Percentiles rank a stretch among this genome's conserved stretches.
Conservation (phyloP, 1,140 invertebrate species). For the Drosophila pandora region DNA sequence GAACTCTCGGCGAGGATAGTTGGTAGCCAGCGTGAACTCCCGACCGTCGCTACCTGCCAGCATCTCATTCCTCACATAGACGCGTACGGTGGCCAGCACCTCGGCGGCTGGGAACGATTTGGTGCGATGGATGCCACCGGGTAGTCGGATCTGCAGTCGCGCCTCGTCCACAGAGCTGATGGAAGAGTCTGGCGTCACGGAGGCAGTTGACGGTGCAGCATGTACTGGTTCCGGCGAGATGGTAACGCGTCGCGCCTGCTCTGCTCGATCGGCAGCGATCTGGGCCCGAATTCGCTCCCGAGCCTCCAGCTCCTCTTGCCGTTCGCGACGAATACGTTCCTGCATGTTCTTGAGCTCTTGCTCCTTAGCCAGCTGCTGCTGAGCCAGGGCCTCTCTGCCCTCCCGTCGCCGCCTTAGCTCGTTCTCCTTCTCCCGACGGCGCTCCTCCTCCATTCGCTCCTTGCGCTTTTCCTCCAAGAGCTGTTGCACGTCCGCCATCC, state of each 20-base stretch:
- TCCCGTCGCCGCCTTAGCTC: slow-evolving; percentile 89
- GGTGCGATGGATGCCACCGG: slow-evolving; percentile 87
- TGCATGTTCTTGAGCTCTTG: slow-evolving; percentile 88
- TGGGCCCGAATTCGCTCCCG: slow-evolving; percentile 88
- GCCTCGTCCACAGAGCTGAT: slow-evolving; percentile 86
- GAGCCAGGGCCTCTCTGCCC: slow-evolving; percentile 89
- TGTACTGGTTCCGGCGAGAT: not conserved
- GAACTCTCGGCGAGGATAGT: slow-evolving; percentile 91
- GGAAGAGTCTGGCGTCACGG: slow-evolving; percentile 9
- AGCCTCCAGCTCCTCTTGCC: slow-evolving; percentile 86
- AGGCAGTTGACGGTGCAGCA: not conserved
- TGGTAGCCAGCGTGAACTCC: slow-evolving; percentile 89
- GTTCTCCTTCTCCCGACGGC: slow-evolving; percentile 66
- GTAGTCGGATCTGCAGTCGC: slow-evolving; percentile 92
- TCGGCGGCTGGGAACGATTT: slow-evolving; percentile 80
- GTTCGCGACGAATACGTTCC: slow-evolving; percentile 85
- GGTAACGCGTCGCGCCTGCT: slow-evolving; percentile 84
- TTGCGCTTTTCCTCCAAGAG: slow-evolving; percentile 19
- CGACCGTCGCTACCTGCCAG: slow-evolving; percentile 78
- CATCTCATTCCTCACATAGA: slow-evolving; percentile 69
- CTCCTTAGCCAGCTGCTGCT: slow-evolving; percentile 89
- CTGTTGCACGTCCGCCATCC: slow-evolving; percentile 32
- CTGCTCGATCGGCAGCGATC: slow-evolving; percentile 89
- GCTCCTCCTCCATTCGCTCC: slow-evolving; percentile 47
- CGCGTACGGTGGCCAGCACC: slow-evolving; percentile 82